Conservation (phyloP, 2,113 vertebrate genomes). For the Smithornis capensis region DNA sequence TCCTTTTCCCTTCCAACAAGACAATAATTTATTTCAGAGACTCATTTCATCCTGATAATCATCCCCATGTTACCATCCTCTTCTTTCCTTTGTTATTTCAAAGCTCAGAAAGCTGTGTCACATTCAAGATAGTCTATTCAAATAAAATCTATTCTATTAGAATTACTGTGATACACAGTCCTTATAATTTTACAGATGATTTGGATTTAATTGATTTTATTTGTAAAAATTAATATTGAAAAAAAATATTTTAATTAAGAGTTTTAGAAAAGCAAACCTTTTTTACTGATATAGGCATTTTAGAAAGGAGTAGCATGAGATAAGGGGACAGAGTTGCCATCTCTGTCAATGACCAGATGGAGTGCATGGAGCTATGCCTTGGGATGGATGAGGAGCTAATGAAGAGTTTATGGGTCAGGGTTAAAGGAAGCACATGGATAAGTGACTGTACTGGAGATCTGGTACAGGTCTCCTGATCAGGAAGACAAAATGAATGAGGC, state of each 20-base stretch:
- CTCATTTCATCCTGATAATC: neutral
- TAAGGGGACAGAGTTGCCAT: neutral
- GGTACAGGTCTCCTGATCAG: neutral
- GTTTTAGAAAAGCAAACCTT: neutral
- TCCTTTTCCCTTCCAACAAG: neutral
- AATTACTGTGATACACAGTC: neutral
- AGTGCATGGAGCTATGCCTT: neutral
- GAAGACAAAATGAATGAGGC: accelerated
- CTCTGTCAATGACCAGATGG: neutral
- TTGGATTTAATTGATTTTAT: neutral
- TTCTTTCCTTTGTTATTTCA: neutral
- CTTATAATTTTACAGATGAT: neutral
- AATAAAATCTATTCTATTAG: neutral
- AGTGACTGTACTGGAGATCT: neutral
- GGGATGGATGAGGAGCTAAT: neutral
- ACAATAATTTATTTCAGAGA: neutral
- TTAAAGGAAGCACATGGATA: too few relatives aligned
- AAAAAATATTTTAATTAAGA: neutral
- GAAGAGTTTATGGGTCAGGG: neutral
- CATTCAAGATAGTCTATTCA: neutral
- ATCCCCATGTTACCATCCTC: neutral
- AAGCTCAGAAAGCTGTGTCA: neutral
- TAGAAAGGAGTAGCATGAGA: neutral
- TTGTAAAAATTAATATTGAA: neutral
- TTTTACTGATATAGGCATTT: neutral